Base-by-base conservation (phyloP, 2,888 invertebrate genomes). In the Octodonta nipae region DNA sequence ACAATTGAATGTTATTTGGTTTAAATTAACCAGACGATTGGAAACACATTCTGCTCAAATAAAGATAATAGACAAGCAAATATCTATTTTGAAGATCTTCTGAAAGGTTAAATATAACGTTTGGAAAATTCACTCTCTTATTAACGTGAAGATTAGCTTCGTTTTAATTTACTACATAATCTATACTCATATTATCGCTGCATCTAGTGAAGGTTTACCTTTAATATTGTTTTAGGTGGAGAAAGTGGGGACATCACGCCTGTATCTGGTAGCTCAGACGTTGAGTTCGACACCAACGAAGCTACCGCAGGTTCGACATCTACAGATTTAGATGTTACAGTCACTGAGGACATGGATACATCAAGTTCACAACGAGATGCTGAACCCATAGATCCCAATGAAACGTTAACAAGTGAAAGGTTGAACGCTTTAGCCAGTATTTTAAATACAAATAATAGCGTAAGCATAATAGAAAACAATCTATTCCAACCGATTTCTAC, bases 191-290 rank as follows among this genome's bases (percentile, higher is more conserved):
- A n/a, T n/a, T n/a, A n/a, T n/a, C n/a, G n/a, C n/a, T n/a, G n/a
- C n/a, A n/a, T n/a, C n/a, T n/a, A n/a, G n/a, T n/a, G n/a, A n/a
- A n/a, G n/a, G n/a, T n/a, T n/a, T n/a, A n/a, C n/a, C n/a, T n/a
- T n/a, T n/a, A n/a, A n/a, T n/a, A n/a, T n/a, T n/a, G n/a, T n/a
- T n/a, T n/a, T n/a, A n/a, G n/a, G 34, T 44, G 49, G 41, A 14
- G 51, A 46, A 28, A 75, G 74, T 55, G 75, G 75, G 16, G 74
- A 75, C 49, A 64, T 73, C 40, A 79, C 79, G 12, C 79, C 79
- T 41, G 75, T 76, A 44, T 78, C 78, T 37, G 70, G 70, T 15
- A 67, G 71, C 42, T 67, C 68, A 28, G 78, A 78, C 56, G 61
- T 67, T 36, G 74, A 73, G 44, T 70, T 75, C 45, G 75, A 75